Evolutionary conservation across 2,113 vertebrate species (phyloP).

Genomic region (Accipiter virgatus): DNA sequence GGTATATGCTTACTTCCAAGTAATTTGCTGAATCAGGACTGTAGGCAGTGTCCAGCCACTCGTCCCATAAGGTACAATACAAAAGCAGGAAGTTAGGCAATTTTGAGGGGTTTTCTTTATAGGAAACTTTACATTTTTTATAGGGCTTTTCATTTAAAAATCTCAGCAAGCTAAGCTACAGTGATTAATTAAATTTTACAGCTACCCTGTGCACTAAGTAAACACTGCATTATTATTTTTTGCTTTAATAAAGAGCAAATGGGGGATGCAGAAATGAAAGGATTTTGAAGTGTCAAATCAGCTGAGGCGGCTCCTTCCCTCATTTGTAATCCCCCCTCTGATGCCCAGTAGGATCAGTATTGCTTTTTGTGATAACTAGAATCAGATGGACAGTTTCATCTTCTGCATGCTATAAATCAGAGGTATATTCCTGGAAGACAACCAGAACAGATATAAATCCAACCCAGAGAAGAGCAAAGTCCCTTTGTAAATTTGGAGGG

Average conservation of each 20-base stretch:
- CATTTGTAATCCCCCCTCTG: slow-evolving; percentile 11
- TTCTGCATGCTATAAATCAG: neutral
- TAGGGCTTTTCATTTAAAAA: slow-evolving; percentile 30
- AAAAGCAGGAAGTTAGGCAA: slow-evolving; percentile 23
- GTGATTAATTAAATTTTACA: slow-evolving; percentile 60
- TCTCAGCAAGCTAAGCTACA: slow-evolving; percentile 30
- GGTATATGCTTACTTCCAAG: neutral
- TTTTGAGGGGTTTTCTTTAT: slow-evolving; percentile 29
- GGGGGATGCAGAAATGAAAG: neutral
- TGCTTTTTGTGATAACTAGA: slow-evolving; percentile 14
- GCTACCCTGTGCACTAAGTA: neutral
- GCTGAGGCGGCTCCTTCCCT: neutral
- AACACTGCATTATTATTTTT: slow-evolving; percentile 13
- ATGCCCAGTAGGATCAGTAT: neutral
- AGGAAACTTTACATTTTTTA: slow-evolving; percentile 21
- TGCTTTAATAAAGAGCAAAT: slow-evolving; percentile 48
- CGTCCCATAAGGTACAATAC: neutral
- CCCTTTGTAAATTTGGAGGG: neutral
- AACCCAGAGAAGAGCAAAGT: neutral
- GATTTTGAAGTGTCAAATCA: slow-evolving; percentile 19
- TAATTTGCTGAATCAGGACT: slow-evolving; percentile 7
- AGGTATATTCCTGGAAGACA: neutral
- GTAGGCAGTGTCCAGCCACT: neutral
- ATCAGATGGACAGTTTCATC: slow-evolving; percentile 22
- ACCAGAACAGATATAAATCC: neutral